These are phyloP conservation scores for Sebastiscus albofasciatus DNA, from an alignment of 2,797 vertebrate genomes.

Conservation along the genomic window DNA sequence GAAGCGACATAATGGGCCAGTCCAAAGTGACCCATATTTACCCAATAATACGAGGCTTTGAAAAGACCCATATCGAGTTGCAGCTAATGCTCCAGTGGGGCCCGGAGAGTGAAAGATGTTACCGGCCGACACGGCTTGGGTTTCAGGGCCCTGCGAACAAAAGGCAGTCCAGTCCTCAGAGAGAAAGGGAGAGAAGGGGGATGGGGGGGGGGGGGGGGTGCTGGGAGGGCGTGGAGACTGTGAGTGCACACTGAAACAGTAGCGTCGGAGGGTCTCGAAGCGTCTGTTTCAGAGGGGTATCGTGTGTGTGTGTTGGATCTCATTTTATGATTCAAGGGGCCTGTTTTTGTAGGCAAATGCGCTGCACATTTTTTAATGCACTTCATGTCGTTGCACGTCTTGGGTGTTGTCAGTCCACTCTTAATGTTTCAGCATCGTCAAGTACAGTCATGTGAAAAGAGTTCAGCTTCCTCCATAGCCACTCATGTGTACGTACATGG, in stretches of 20 bases:
- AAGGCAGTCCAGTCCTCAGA: constrained; percentile 76
- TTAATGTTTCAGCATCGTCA: constrained; percentile 10
- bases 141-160: constrained; percentile 81
- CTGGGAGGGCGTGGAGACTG: constrained; percentile 7
- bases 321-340: constrained; percentile 17
- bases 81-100: constrained; percentile 84
- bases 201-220: background rate
- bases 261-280: constrained; percentile 44
- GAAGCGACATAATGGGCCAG: constrained; percentile 77
- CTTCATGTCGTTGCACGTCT: constrained; percentile 47
- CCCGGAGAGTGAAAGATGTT: constrained; percentile 85
- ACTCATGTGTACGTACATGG: background rate
- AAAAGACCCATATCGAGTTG: constrained; percentile 82
- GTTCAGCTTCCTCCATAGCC: constrained; percentile 8
- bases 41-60: constrained; percentile 84
- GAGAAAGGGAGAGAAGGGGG: constrained; percentile 46
- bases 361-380: constrained; percentile 13
- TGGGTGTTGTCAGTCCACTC: background rate
- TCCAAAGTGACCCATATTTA: constrained; percentile 86
- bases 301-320: background rate
- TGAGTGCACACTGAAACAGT: constrained; percentile 62
- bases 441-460: constrained; percentile 43
- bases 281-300: constrained; percentile 25
- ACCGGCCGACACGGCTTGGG: constrained; percentile 77
- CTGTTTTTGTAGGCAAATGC: constrained; percentile 1